Base-by-base conservation (phyloP, 2,888 invertebrate genomes). In the Lumbricus terrestris region DNA sequence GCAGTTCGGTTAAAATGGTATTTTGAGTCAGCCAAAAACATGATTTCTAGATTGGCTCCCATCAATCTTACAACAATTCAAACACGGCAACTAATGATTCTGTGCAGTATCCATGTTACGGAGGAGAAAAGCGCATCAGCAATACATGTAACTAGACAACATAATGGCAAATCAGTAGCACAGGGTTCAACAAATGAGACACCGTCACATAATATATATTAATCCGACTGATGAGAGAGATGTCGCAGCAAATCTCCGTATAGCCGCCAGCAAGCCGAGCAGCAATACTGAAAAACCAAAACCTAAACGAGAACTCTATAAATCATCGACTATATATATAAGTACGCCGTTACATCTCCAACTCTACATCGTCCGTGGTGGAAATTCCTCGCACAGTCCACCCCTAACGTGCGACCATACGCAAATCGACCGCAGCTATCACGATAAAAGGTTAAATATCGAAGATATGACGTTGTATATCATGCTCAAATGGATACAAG, bases 401-500 rank as follows among this genome's bases (percentile, higher is more conserved):
- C 23, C 23, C 4, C 54, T 54, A 54, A 29, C 69, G 8, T n/a
- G 13, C n/a, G n/a, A 69, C 16, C 11, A 69, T 8, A 47, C 20
- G 18, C 18, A 20, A 69, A 29, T n/a, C n/a, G n/a, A n/a, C 69
- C n/a, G 69, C 4, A 54, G 23, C 4, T n/a, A 69, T 69, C 69
- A 69, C 8, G 69, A 69, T 29, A 69, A 29, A 69, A 69, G 69
- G 69, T 69, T 69, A n/a, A 69, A 3, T 69, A 69, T n/a, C n/a
- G 69, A 69, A 29, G 85, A 85, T 35, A 85, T 37, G 37, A 85
- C 85, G 18, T 37, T 33, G 85, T 85, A 85, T 69, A 88, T 33
- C 6, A 90, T 34, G n/a, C 40, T 11, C n/a, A 69, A 83, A 3
- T 90, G 90, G 38, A 90, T 34, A 82, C 37, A 90, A n/a, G 90